A percentile compares a stretch with the other conserved stretches of the same genome.
These are phyloP conservation scores for Hydropsyche betteni DNA, from an alignment of 2,888 invertebrate genomes.

Conservation along the genomic window DNA sequence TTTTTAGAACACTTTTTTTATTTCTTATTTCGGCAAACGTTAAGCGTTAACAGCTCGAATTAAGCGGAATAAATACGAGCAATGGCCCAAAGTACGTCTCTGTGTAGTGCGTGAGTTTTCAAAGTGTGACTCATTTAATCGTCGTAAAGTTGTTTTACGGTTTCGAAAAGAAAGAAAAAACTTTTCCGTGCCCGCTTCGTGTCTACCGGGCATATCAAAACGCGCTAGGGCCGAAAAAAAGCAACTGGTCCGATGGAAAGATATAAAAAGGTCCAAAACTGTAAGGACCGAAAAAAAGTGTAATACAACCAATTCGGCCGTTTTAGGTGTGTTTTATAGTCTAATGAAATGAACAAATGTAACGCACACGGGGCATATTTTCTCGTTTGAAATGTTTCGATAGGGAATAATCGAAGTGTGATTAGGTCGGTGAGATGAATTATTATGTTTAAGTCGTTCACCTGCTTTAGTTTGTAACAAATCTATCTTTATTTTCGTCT, in stretches of 20 bases:
- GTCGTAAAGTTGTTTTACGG: slow-evolving; percentile 36
- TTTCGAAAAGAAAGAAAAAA: slow-evolving; percentile 2
- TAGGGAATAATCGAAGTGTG: no score
- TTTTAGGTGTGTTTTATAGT: slow-evolving; percentile 7
- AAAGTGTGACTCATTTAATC: slow-evolving; percentile 37
- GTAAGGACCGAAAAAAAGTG: slow-evolving; percentile 2
- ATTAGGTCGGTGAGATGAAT: no score
- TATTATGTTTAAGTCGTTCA: no score
- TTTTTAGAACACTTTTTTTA: no score
- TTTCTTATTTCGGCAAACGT: not conserved
- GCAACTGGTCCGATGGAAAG: slow-evolving; percentile 20
- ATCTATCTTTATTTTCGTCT: no score
- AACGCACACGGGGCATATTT: no score
- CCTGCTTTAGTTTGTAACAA: no score
- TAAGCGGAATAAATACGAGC: slow-evolving; percentile 12
- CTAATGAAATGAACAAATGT: not conserved
- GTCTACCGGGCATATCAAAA: slow-evolving; percentile 41
- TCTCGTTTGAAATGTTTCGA: no score
- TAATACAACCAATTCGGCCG: not conserved
- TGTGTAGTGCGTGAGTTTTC: slow-evolving; percentile 25
- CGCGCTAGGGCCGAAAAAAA: slow-evolving; percentile 27
- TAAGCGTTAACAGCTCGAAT: not conserved
- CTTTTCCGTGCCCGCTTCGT: slow-evolving; percentile 31
- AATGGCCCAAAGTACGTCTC: slow-evolving; percentile 14
- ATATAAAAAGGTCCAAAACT: not conserved